Evolutionary conservation across 2,113 vertebrate species (phyloP), one percentile per base, ranked within the genome.

Genomic region (Hippocampus comes): DNA sequence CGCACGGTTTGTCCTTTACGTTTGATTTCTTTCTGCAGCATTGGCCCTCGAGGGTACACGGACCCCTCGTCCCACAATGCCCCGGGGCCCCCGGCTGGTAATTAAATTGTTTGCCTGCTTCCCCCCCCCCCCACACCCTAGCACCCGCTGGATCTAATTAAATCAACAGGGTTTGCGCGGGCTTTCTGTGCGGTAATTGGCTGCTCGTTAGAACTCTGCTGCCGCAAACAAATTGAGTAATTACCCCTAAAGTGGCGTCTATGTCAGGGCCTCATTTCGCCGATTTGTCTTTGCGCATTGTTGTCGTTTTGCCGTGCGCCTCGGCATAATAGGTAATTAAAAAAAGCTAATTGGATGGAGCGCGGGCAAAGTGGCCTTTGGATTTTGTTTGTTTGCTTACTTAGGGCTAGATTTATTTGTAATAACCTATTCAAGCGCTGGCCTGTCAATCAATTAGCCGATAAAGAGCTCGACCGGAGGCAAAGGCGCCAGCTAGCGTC

Each of bases 171-270:
- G 90, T 92, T 90, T 82, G 83, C 80, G 73, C 85, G 18, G 85
- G 80, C 89, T 91, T 88, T 85, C 89, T 88, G 80, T 87, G 59
- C 59, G 89, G 87, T 92, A 93, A 92, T 92, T 90, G 89, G 89
- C 86, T 88, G 80, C 88, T 91, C 65, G 88, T 91, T 93, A 90
- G 88, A 84, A 87, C 90, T 88, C 84, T 86, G 90, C 89, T 89
- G 90, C 91, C 72, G 78, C 86, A 91, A 91, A 91, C 89, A 89
- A 92, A 92, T 92, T 89, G 90, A 86, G 88, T 94, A 93, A 94
- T 94, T 94, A 93, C 84, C 86, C 91, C 87, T 92, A 90, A 92
- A 92, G 90, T 90, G 91, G 87, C 88, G 82, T 91, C 89, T 71
- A 87, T 91, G 89, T 91, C 86, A 84, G 71, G 88, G 86, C 84